phyloP scores from a whole-genome alignment of 2,113 vertebrate species.

The Aptenodytes forsteri region DNA sequence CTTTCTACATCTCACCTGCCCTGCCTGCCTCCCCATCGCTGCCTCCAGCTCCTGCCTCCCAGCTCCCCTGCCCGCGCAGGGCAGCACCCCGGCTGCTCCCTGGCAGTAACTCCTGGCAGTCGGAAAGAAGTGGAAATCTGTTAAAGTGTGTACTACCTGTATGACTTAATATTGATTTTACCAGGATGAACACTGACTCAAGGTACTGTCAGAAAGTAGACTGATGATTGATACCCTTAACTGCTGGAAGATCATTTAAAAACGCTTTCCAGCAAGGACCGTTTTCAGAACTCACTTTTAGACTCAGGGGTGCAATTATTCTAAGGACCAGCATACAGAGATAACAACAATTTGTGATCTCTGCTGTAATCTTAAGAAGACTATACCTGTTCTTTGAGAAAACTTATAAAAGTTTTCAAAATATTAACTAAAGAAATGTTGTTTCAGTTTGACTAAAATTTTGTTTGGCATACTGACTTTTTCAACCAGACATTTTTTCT shows the following conservation, averaged over 20 bases:
- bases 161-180: background rate
- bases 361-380: background rate
- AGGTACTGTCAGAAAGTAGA: background rate
- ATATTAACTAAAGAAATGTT: background rate
- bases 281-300: background rate
- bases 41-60: background rate
- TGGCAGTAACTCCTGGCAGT: background rate
- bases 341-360: background rate
- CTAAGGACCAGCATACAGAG: background rate
- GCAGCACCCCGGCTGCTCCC: background rate
- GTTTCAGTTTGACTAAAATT: background rate
- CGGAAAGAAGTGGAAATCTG: background rate
- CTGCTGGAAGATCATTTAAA: background rate
- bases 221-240: background rate
- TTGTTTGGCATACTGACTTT: background rate
- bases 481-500: background rate
- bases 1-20: background rate
- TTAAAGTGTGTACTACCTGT: background rate
- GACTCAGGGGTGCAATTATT: background rate
- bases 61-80: accelerated
- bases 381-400: background rate
- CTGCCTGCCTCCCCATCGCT: background rate
- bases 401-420: background rate
- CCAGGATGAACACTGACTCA: background rate
- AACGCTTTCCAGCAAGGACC: background rate